These are phyloP conservation scores for Scophthalmus maximus DNA, from an alignment of 2,113 vertebrate genomes.

Conservation along the genomic window DNA sequence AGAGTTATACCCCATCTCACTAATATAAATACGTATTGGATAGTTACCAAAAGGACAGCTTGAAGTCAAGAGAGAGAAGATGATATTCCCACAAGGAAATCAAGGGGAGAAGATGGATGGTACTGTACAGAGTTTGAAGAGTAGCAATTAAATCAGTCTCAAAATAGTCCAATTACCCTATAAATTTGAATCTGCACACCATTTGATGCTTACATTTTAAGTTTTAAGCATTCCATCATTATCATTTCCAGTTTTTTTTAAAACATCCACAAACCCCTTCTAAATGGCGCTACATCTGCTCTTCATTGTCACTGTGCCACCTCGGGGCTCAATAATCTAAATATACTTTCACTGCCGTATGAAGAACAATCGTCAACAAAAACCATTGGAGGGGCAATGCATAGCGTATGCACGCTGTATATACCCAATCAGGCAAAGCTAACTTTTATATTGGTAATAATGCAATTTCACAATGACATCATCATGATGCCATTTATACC, in stretches of 20 bases:
- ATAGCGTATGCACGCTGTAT: not conserved
- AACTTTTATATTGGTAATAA: not conserved
- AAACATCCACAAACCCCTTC: conserved; percentile 1
- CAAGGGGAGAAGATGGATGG: conserved; percentile 20
- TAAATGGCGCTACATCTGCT: conserved; percentile 4
- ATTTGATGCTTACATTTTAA: not conserved
- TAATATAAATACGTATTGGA: conserved; percentile 73
- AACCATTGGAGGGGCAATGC: not conserved
- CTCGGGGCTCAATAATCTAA: not conserved
- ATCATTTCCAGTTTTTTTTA: not conserved
- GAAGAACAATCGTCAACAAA: not conserved
- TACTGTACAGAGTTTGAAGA: conserved; percentile 18
- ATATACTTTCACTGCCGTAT: conserved; percentile 12
- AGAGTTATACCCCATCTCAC: conserved; percentile 71
- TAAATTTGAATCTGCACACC: conserved; percentile 8
- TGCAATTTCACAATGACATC: not conserved
- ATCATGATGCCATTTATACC: not conserved
- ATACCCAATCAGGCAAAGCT: not conserved
- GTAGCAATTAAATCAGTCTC: conserved; percentile 14
- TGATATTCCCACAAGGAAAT: conserved; percentile 22
- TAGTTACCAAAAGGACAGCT: conserved; percentile 57
- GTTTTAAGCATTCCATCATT: not conserved
- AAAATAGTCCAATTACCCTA: not conserved
- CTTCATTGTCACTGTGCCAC: conserved; percentile 1
- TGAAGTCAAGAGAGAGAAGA: conserved; percentile 36